Conservation (phyloP, 2,797 vertebrate genomes). For the Hyperoplus lanceolatus region DNA sequence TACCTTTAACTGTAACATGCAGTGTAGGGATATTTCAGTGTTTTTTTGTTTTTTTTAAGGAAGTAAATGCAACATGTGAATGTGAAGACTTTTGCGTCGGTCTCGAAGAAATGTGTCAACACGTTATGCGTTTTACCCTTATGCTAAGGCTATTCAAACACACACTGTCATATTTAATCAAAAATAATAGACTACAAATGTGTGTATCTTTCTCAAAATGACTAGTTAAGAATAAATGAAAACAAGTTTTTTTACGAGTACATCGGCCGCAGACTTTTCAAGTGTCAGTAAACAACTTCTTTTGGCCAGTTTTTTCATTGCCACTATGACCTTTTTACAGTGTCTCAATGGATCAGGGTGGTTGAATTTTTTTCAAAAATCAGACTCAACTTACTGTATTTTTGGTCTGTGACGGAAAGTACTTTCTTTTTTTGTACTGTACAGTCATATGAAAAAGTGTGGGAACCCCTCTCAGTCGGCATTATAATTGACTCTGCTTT, state of each 20-base stretch:
- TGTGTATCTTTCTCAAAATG: not conserved
- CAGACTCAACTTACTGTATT: constrained; percentile 17
- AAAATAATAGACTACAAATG: not conserved
- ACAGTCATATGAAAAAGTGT: too few relatives aligned
- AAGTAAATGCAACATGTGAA: not conserved
- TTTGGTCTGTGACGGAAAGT: constrained; percentile 21
- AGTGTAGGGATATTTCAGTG: constrained; percentile 5
- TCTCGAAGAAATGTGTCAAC: not conserved
- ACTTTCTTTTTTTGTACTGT: not conserved
- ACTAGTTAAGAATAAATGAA: not conserved
- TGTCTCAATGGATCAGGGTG: not conserved
- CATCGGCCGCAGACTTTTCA: not conserved
- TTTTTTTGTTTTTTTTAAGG: not conserved
- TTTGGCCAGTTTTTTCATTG: not conserved
- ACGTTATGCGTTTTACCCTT: not conserved
- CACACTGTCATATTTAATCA: not conserved
- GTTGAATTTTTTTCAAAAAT: not conserved
- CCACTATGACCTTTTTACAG: not conserved
- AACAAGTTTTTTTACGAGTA: not conserved
- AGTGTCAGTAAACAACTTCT: constrained; percentile 14
- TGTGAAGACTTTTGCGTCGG: not conserved
- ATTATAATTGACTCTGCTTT: too few relatives aligned
- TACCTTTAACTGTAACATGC: constrained; percentile 2
- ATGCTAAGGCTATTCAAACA: not conserved
- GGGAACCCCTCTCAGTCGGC: too few relatives aligned